Evolutionary conservation across 1,140 invertebrate genomes (phyloP).

Genomic region (Eciton burchellii): DNA sequence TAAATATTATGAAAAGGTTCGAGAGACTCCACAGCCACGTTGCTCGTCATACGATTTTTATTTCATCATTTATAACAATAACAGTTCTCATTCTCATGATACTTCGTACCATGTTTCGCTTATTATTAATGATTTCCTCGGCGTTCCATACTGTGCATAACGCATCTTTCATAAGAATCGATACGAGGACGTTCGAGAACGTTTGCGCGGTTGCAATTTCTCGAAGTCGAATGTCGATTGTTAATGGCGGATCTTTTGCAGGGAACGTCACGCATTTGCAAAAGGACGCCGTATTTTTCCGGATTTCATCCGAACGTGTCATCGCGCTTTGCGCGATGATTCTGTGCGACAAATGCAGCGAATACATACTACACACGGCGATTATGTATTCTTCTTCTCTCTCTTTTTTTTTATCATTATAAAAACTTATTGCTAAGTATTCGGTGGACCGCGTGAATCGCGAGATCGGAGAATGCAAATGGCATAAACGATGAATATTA

Average conservation of each 20-base stretch:
- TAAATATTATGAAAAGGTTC: not conserved
- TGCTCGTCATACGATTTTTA: slow-evolving; percentile 65
- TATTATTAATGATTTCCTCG: not conserved
- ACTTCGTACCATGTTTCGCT: slow-evolving; percentile 52
- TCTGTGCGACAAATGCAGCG: not conserved
- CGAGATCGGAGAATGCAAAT: slow-evolving; percentile 6
- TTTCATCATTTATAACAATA: slow-evolving; percentile 73
- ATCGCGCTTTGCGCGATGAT: not conserved
- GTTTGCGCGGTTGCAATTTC: not conserved
- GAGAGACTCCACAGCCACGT: not conserved
- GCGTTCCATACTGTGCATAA: not conserved
- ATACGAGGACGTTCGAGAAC: not conserved
- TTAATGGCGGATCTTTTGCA: slow-evolving; percentile 5
- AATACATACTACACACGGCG: too few relatives aligned
- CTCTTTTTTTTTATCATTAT: slow-evolving; percentile 29
- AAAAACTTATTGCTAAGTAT: slow-evolving; percentile 64
- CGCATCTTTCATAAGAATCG: not conserved
- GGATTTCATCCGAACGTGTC: not conserved
- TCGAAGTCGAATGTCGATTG: not conserved
- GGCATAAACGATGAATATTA: not conserved
- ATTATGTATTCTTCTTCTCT: too few relatives aligned
- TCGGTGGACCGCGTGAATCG: not conserved
- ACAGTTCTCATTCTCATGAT: slow-evolving; percentile 64
- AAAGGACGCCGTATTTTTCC: not conserved
- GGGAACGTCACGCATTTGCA: not conserved